Evolutionary conservation across 92 coral and sea anemone genomes (phyloP), one percentile per base, ranked within the genome.

Genomic region (Muricea muricata): DNA sequence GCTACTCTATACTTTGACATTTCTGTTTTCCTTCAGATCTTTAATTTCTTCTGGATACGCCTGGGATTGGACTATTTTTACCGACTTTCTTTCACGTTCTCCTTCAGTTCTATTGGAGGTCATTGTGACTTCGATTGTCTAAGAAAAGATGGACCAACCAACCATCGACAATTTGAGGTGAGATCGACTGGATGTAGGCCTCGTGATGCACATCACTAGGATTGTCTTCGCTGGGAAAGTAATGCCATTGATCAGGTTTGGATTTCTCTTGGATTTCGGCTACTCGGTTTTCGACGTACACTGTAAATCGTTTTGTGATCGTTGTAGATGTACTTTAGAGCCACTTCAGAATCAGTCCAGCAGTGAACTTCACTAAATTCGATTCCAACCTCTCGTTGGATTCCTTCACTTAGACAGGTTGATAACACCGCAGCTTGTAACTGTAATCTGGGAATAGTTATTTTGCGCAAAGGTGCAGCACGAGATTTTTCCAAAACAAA

Each of bases 231-330:
- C 78, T 72, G 4, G 78, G 78, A 33, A 54, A 72, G n/a, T 39
- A 39, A 3, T 21, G 4, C 78, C 78, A 72, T n/a, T 72, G 78
- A n/a, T 72, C 52, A 11, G n/a, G 5, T 11, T 72, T 39, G 0
- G 55, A 72, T 32, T 34, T 72, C n/a, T 72, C 78, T 72, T 56
- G 4, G 11, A 72, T 72, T 72, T 72, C 78, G 17, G 78, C 78
- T 21, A 72, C 78, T 3, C 78, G 78, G 21, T 72, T 72, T 3
- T 56, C 78, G 1, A 72, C 55, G 9, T 72, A 72, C 14, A 72
- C 78, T 3, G 78, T 72, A 48, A 32, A 72, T 2, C 78, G 78
- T n/a, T 13, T 72, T 72, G 55, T 21, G 3, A 0, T 72, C 52
- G 26, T 72, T 72, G 4, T 3, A 4, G 10, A 72, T 72, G n/a